Evolutionary conservation across 1,140 invertebrate species (phyloP).

Genomic region (Bacillus rossius): DNA sequence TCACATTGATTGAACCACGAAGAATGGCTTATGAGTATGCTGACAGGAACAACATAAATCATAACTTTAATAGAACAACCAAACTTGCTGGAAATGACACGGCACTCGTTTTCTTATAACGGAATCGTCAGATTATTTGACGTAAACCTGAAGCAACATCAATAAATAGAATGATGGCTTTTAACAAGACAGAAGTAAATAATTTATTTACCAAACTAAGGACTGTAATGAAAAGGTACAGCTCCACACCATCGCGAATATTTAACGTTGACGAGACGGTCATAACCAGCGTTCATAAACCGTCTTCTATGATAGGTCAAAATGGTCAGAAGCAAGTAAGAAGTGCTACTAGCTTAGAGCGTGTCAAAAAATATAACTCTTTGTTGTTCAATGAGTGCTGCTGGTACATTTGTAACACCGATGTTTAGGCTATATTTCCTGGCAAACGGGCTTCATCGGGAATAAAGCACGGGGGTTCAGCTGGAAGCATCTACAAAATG

Average conservation of each 20-base stretch:
- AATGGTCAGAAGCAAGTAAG: conserved; percentile 36
- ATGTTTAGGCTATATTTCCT: conserved; percentile 39
- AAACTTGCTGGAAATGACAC: neutral
- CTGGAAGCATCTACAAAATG: conserved; percentile 8
- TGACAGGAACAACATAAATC: neutral
- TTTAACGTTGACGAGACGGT: conserved; percentile 2
- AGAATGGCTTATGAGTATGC: too few species aligned
- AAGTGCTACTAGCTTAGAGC: conserved; percentile 29
- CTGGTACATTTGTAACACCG: conserved; percentile 35
- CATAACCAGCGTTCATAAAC: neutral
- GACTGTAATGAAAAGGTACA: neutral
- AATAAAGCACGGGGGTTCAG: conserved; percentile 24
- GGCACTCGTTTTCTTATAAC: neutral
- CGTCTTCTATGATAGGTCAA: neutral
- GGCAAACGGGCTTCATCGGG: conserved; percentile 29
- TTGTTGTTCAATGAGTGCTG: conserved; percentile 30
- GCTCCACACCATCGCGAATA: neutral
- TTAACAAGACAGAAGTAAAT: neutral
- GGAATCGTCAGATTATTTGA: neutral
- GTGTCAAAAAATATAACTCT: conserved; percentile 31
- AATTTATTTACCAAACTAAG: conserved; percentile 1
- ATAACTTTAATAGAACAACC: neutral
- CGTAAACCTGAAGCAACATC: too few species aligned
- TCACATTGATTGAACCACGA: neutral
- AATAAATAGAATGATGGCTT: neutral